Conservation (phyloP, 2,888 invertebrate species). For the Sialis fuliginosa region DNA sequence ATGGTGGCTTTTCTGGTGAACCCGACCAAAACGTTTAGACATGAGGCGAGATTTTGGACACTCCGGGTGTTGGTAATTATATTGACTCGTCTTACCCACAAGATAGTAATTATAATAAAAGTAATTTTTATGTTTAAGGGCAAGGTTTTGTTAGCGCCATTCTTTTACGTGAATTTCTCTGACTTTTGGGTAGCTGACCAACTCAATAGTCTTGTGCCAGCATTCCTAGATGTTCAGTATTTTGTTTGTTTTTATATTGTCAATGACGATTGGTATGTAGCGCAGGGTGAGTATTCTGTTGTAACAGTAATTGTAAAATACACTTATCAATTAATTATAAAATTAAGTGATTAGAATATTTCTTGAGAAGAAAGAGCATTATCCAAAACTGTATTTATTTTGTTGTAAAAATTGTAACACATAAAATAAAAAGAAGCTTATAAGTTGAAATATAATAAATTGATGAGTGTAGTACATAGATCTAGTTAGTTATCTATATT, state of each 20-base stretch:
- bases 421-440: too few species aligned
- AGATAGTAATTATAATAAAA: too few species aligned
- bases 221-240: constrained; percentile 87
- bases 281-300: constrained; percentile 28
- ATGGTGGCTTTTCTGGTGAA: constrained; percentile 79
- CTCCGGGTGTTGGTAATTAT: constrained; percentile 66
- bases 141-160: constrained; percentile 75
- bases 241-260: constrained; percentile 80
- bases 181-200: constrained; percentile 99
- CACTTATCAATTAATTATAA: too few species aligned
- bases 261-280: constrained; percentile 53
- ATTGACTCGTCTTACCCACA: neutral
- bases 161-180: constrained; percentile 85
- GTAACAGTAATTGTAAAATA: neutral
- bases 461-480: too few species aligned
- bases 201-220: constrained; percentile 78
- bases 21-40: constrained; percentile 78
- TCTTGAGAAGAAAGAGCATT: too few species aligned
- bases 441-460: too few species aligned
- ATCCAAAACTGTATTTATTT: too few species aligned
- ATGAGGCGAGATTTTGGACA: constrained; percentile 90
- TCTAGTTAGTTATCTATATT: neutral
- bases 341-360: too few species aligned
- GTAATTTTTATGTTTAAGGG: constrained; percentile 33
- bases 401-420: too few species aligned